Base-by-base conservation (phyloP, 2,113 vertebrate species). In the Psilopsiagon aymara region DNA sequence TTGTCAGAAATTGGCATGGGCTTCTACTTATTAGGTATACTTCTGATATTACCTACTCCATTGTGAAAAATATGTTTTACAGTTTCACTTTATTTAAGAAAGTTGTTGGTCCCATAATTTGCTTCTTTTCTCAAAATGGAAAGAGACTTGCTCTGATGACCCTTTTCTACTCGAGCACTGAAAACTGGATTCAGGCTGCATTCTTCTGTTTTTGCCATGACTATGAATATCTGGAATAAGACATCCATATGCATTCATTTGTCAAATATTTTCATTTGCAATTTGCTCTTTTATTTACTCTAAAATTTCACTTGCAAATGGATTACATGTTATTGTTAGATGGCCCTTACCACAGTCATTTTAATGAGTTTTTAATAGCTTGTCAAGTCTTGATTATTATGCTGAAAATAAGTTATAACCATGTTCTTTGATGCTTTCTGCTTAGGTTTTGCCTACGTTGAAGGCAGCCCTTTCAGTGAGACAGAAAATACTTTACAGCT, bases 321-420 rank as follows among this genome's bases (percentile, higher is more conserved):
- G 44, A 75, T 86, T 77, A 74, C 9, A 3, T 53, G 20, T 23
- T 68, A 74, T 39, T 53, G 23, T 77, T 81, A 68, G 33, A 37
- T 94, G 55, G 33, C 52, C 93, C 28, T 93, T 86, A 85, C 18
- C 53, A 63, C 27, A 57, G 63, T 85, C 17, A 47, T 82, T 90
- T 87, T 86, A 91, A 79, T n/a, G 35, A 88, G 43, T 43, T 91
- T 90, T 93, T 47, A 83, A 76, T 47, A 90, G n/a, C 46, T 76
- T 79, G 39, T 73, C 62, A 87, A 82, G 31, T 14, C 62, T 89
- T 76, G 64, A 52, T 63, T 77, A 47, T 73, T 87, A 57, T 57
- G 49, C 66, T 90, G 63, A 37, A 87, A 92, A 76, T 60, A 94
- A 90, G 33, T 35, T n/a, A 79, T 49, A 82, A 66, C 35, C 15